A percentile compares a stretch with the other conserved stretches of the same genome.
These are phyloP conservation scores for Phoenoteleia sp. DNA, from an alignment of 2,888 invertebrate genomes.

Conservation along the genomic window DNA sequence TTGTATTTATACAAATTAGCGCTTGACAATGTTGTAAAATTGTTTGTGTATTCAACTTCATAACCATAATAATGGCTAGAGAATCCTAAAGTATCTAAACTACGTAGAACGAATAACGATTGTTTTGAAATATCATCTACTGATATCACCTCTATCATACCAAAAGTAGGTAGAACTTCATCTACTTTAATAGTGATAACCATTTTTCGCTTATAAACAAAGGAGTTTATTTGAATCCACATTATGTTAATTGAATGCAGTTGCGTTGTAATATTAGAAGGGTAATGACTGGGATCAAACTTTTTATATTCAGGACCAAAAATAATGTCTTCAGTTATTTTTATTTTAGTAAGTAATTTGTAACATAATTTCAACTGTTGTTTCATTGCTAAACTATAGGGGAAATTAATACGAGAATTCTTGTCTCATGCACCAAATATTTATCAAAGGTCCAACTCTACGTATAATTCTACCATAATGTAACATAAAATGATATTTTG, in stretches of 20 bases:
- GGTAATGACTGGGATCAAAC: too few relatives aligned
- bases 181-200: constrained; percentile 14
- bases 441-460: constrained; percentile 29
- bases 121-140: too few relatives aligned
- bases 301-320: background rate
- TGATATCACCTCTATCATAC: background rate
- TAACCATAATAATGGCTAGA: too few relatives aligned
- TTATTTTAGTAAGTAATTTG: too few relatives aligned
- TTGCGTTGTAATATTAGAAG: too few relatives aligned
- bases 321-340: background rate
- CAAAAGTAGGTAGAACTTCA: background rate
- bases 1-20: too few relatives aligned
- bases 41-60: too few relatives aligned
- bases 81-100: too few relatives aligned
- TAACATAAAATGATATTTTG: constrained; percentile 54
- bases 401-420: constrained; percentile 45
- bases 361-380: constrained; percentile 23
- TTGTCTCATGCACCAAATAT: constrained; percentile 53
- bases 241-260: too few relatives aligned
- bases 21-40: too few relatives aligned
- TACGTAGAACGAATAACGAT: too few relatives aligned
- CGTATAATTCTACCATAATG: constrained; percentile 44
- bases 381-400: constrained; percentile 36
- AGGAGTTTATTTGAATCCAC: background rate
- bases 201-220: constrained; percentile 1